Percentiles rank a stretch among this genome's conserved stretches.
Evolutionary conservation across 2,888 invertebrate genomes (phyloP).

Genomic region (Polyommatus icarus): DNA sequence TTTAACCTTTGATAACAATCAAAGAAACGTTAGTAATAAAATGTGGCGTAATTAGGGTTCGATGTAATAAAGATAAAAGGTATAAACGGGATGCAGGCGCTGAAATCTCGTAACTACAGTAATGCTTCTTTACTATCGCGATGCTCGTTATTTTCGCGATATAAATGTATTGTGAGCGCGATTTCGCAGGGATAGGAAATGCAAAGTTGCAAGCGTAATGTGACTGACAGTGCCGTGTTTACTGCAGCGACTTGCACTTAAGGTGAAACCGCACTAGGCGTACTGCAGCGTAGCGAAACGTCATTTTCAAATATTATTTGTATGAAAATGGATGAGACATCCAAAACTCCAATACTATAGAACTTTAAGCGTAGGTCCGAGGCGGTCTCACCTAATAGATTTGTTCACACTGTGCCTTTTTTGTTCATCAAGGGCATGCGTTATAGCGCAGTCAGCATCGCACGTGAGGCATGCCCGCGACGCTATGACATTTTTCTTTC

Average conservation of each 20-base stretch:
- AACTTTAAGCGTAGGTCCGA: no score
- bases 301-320: no score
- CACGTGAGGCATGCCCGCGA: no score
- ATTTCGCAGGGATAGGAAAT: background rate
- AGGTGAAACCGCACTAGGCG: background rate
- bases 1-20: slow-evolving; percentile 22
- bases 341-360: no score
- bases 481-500: no score
- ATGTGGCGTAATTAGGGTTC: background rate
- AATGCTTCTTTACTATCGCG: slow-evolving; percentile 13
- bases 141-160: slow-evolving; percentile 12
- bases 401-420: no score
- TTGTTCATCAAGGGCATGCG: no score
- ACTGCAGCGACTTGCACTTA: background rate
- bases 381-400: no score
- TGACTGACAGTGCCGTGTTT: background rate
- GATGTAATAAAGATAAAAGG: slow-evolving; percentile 4
- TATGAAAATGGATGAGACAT: no score
- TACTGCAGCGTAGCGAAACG: no score
- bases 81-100: slow-evolving; percentile 6
- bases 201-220: background rate
- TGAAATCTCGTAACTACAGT: slow-evolving; percentile 7
- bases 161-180: slow-evolving; percentile 3
- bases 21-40: slow-evolving; percentile 9
- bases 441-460: no score